Evolutionary conservation across 2,797 vertebrate genomes (phyloP).

Genomic region (Peromyscus eremicus): DNA sequence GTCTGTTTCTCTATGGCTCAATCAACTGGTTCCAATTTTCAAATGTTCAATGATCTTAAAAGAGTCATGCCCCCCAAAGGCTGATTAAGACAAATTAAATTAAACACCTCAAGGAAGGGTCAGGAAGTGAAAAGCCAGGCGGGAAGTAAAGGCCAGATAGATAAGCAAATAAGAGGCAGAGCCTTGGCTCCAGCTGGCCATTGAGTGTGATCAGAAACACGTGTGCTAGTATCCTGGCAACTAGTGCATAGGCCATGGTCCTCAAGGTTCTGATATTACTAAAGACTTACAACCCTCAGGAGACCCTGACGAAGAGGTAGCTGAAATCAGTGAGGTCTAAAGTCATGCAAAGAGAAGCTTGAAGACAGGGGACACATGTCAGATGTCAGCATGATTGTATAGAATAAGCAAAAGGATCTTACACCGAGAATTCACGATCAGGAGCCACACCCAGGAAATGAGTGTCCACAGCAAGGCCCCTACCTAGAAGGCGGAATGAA

Average conservation of each 20-base stretch:
- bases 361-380: not conserved
- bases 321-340: not conserved
- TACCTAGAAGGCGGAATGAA: not conserved
- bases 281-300: not conserved
- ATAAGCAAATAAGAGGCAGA: slow-evolving; percentile 66
- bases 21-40: slow-evolving; percentile 73
- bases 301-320: slow-evolving; percentile 5
- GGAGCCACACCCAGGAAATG: not conserved
- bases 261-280: not conserved
- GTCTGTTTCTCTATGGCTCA: slow-evolving; percentile 58
- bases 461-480: not conserved
- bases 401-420: not conserved
- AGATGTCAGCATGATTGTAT: not conserved
- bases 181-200: not conserved
- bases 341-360: not conserved
- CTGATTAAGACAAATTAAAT: slow-evolving; percentile 76
- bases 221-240: not conserved
- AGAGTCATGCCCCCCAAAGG: slow-evolving; percentile 47
- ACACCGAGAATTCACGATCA: not conserved
- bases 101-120: slow-evolving; percentile 74
- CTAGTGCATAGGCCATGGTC: not conserved
- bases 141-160: slow-evolving; percentile 71
- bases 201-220: slow-evolving; percentile 67
- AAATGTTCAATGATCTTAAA: slow-evolving; percentile 68
- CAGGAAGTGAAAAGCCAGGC: slow-evolving; percentile 68